Conservation (phyloP, 2,888 invertebrate species). For the Anthrax anthrax region DNA sequence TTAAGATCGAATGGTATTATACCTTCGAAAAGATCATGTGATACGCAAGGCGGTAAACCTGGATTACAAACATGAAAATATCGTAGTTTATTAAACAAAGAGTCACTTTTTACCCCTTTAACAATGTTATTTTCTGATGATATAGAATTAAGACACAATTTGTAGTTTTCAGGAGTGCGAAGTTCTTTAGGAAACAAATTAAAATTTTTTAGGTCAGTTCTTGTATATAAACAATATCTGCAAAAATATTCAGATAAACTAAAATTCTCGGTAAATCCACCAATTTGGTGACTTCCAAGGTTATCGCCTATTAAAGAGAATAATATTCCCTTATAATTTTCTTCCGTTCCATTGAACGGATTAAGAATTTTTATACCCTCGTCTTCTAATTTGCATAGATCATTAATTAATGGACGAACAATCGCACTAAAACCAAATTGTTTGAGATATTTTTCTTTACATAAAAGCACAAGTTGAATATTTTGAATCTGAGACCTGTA, state of each 20-base stretch:
- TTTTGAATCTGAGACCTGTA: neutral
- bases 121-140: neutral
- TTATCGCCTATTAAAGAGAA: slow-evolving; percentile 3
- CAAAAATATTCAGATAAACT: slow-evolving; percentile 4
- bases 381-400: neutral
- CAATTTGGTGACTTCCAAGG: slow-evolving; percentile 6
- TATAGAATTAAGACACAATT: neutral
- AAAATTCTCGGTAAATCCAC: slow-evolving; percentile 6
- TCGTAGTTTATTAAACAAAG: slow-evolving; percentile 15
- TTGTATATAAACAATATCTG: slow-evolving; percentile 3
- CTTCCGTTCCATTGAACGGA: neutral
- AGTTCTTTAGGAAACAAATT: neutral
- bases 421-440: neutral
- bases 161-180: neutral
- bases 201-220: neutral
- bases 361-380: neutral
- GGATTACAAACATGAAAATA: slow-evolving; percentile 16
- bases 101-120: slow-evolving; percentile 16
- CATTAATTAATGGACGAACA: neutral
- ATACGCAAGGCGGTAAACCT: slow-evolving; percentile 13
- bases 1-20: slow-evolving; percentile 15
- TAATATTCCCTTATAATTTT: neutral
- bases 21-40: slow-evolving; percentile 18
- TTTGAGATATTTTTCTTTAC: neutral
- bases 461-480: neutral